phyloP scores from a whole-genome alignment of 1,140 invertebrate species.

The Zaprionus ghesquierei region DNA sequence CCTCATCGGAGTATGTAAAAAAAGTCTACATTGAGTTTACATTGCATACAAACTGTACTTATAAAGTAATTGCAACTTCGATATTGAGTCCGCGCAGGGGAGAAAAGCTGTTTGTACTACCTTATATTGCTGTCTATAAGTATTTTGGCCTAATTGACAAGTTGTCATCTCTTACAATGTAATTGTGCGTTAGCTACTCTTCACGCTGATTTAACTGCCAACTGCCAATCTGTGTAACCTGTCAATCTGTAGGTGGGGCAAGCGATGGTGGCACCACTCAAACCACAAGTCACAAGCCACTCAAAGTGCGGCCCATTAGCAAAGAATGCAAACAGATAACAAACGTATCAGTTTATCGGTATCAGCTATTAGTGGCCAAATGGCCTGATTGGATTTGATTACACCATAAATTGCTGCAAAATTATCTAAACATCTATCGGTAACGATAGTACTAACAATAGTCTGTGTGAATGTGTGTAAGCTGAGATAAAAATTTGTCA shows the following conservation, averaged over 20 bases:
- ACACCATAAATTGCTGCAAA: not conserved
- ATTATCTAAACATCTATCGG: not conserved
- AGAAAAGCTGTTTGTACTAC: not conserved
- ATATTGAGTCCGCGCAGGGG: not conserved
- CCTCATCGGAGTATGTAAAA: not conserved
- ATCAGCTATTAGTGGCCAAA: not conserved
- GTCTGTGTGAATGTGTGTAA: not conserved
- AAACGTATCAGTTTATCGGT: not conserved
- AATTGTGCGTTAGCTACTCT: not conserved
- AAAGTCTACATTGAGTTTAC: not conserved
- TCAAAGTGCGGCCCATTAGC: not conserved
- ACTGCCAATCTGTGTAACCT: not conserved
- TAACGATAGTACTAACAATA: not conserved
- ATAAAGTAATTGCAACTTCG: not conserved
- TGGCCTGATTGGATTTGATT: not conserved
- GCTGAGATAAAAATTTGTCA: not conserved
- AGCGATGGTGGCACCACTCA: not conserved
- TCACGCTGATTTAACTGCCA: too few species aligned
- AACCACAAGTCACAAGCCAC: not conserved
- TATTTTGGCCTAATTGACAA: not conserved
- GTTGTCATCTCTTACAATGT: not conserved
- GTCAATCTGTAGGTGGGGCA: not conserved
- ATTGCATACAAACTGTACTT: not conserved
- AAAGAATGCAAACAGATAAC: not conserved
- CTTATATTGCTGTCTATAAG: not conserved